Base-by-base conservation (phyloP, 1,140 invertebrate species). In the Aphaenogaster floridana region DNA sequence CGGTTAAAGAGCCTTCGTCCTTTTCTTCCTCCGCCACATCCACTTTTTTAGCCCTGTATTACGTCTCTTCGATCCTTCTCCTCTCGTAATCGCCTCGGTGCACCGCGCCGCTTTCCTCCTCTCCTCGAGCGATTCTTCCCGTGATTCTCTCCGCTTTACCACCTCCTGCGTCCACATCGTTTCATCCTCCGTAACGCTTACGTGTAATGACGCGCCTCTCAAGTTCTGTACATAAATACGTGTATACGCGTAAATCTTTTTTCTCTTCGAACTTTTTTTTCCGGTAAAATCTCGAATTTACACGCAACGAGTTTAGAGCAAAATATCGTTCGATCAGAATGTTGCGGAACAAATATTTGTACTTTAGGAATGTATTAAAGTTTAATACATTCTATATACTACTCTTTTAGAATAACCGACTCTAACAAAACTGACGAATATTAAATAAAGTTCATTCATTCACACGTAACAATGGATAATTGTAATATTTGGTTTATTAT, bases 41-140 rank as follows among this genome's bases (percentile, higher is more conserved):
- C 21, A 68, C 15, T 68, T 84, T 84, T 84, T 84, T 63, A 74
- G 4, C 42, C 17, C 11, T 15, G 17, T 36, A 61, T 74, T 84
- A 84, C 71, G 54, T 76, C 69, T 42, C 57, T 84, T 77, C 81
- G 81, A 84, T 84, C 28, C 81, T 84, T 84, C 71, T n/a, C 61
- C n/a, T 17, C 54, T 57, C 64, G 78, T 81, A 81, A 81, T 81
- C 45, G 78, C n/a, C 28, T 63, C 68, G 66, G 13, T 59, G 15
- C 50, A 85, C 28, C 57, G 71, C 42, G 15, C 52, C 59, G 57
- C 79, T 45, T 76, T 83, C 68, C 64, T 54, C n/a, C 42, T 28
- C 6, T 17, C 45, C 63, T 28, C 21, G 21, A 28, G 54, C 52
- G 39, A 74, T 80, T 48, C 48, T 42, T 45, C 8, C 36, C 52